Base-by-base conservation (phyloP, 64 coral and sea anemone genomes). In the Montipora efflorescens region DNA sequence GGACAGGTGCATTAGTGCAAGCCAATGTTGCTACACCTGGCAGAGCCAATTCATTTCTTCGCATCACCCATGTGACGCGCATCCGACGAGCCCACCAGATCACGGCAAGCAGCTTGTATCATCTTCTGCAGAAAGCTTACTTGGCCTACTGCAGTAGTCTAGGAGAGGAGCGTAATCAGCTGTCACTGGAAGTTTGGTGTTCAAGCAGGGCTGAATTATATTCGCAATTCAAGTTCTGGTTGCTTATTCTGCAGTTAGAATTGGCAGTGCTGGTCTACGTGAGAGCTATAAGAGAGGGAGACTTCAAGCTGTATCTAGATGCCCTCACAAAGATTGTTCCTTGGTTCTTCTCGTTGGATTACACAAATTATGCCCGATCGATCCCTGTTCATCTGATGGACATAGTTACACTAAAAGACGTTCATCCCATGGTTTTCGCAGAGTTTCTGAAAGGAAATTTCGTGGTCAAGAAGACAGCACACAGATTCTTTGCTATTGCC, bases 151-250 rank as follows among this genome's bases (percentile, higher is more conserved):
- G 25, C 15, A 2, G 1, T 57, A 75, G 20, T 79, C 59, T 90
- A 22, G 74, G 18, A 46, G 75, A 51, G 7, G 49, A 8, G 18
- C 16, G 74, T 9, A 57, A 57, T 57, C 53, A 57, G 53, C 53
- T 57, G 53, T 36, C 57, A 47, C 47, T 90, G 2, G 0, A 80
- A 46, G 50, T 64, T 7, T 90, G 88, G 78, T 81, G 78, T 73
- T 62, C 4, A 16, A 69, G 59, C 77, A 91, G 22, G 36, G 48
- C 45, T 51, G 28, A 59, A 25, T 8, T 48, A 1, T 82, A 67
- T 55, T 64, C 89, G 20, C 89, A 82, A 79, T 91, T 81, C 79
- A 7, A 72, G 21, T 91, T 67, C 62, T 91, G 89, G 89, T 51
- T 57, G 16, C 48, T 22, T 55, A 91, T 52, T 21, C 62, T 47